phyloP scores from a whole-genome alignment of 2,888 invertebrate genomes.

The Athrips mouffetella region DNA sequence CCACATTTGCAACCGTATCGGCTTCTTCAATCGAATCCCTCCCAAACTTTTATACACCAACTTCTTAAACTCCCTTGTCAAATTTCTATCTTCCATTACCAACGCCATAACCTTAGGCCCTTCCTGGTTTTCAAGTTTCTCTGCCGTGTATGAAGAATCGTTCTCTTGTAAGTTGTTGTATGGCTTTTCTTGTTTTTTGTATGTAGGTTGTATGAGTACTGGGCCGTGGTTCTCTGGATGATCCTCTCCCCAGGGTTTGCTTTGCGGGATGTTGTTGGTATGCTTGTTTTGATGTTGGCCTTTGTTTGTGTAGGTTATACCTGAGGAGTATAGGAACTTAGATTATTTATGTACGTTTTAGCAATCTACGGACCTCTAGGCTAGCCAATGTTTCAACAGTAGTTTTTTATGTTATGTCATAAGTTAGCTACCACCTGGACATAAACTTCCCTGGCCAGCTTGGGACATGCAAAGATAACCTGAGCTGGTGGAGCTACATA shows the following conservation, averaged over 20 bases:
- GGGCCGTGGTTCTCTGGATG: slow-evolving; percentile 62
- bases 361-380: too few relatives aligned
- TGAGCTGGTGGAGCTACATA: too few relatives aligned
- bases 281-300: slow-evolving; percentile 45
- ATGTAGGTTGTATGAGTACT: slow-evolving; percentile 66
- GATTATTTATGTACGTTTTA: too few relatives aligned
- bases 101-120: slow-evolving; percentile 63
- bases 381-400: too few relatives aligned
- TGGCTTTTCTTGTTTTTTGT: slow-evolving; percentile 61
- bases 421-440: too few relatives aligned
- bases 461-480: too few relatives aligned
- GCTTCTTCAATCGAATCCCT: slow-evolving; percentile 82
- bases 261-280: slow-evolving; percentile 36
- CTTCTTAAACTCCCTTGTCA: slow-evolving; percentile 69
- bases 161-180: slow-evolving; percentile 53
- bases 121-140: slow-evolving; percentile 46
- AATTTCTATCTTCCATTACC: slow-evolving; percentile 48
- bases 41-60: slow-evolving; percentile 83
- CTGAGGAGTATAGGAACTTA: slow-evolving; percentile 36
- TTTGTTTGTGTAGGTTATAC: slow-evolving; percentile 61
- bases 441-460: too few relatives aligned
- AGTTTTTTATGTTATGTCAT: too few relatives aligned
- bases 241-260: slow-evolving; percentile 48
- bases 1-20: slow-evolving; percentile 89
- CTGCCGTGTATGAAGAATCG: slow-evolving; percentile 52